A percentile compares a stretch with the other conserved stretches of the same genome.
phyloP scores from a whole-genome alignment of 2,113 vertebrate species.

The Pardalotus punctatus region DNA sequence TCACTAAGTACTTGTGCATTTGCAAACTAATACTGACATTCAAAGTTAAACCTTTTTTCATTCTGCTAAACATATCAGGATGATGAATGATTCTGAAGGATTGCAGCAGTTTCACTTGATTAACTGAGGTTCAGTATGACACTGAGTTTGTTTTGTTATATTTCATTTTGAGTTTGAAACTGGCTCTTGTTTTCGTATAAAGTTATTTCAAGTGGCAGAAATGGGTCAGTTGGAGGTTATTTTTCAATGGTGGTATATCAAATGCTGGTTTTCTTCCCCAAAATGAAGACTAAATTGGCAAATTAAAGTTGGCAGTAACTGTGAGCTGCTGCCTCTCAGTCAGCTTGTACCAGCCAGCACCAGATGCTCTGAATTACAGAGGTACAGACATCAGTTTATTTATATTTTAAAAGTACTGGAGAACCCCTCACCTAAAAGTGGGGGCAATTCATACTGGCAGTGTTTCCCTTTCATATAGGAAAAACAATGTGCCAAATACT shows the following conservation, averaged over 20 bases:
- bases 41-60: not conserved
- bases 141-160: not conserved
- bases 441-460: not conserved
- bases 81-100: slow-evolving; percentile 14
- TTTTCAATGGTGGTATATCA: not conserved
- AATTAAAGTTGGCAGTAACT: not conserved
- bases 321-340: not conserved
- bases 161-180: slow-evolving; percentile 2
- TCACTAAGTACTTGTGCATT: not conserved
- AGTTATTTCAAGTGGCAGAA: slow-evolving; percentile 9
- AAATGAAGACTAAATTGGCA: not conserved
- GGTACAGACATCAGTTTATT: not conserved
- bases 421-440: not conserved
- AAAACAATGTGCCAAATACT: not conserved
- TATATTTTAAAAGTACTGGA: not conserved
- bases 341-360: not conserved
- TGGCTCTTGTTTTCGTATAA: not conserved
- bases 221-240: not conserved
- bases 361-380: not conserved
- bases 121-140: not conserved
- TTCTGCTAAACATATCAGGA: not conserved
- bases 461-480: not conserved
- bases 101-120: not conserved
- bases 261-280: not conserved
- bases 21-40: not conserved